phyloP scores from a whole-genome alignment of 2,113 vertebrate species.

The Heterochromis multidens region DNA sequence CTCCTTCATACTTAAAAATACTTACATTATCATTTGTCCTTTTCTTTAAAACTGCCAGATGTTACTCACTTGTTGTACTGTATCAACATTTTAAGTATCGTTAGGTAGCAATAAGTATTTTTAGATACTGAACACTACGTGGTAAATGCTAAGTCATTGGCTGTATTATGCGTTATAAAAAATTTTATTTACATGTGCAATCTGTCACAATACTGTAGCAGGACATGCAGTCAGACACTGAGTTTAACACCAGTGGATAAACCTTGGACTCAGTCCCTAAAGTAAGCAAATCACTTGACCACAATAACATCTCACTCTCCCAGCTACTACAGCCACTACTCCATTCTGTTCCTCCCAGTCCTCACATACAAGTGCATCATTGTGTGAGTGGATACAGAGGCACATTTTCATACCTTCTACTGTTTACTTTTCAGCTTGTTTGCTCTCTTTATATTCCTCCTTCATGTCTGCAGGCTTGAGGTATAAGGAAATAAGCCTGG shows the following conservation, averaged over 20 bases:
- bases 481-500: background rate
- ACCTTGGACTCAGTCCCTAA: background rate
- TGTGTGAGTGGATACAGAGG: constrained; percentile 44
- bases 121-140: background rate
- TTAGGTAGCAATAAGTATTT: background rate
- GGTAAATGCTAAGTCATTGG: background rate
- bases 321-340: constrained; percentile 42
- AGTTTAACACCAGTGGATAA: background rate
- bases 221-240: background rate
- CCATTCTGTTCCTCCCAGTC: constrained; percentile 16
- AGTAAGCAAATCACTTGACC: constrained; percentile 1
- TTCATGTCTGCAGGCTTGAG: background rate
- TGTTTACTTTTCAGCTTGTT: constrained; percentile 56
- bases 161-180: background rate
- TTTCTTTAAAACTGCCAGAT: no score
- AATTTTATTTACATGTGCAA: background rate
- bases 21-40: no score
- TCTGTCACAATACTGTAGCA: background rate
- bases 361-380: constrained; percentile 46
- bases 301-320: constrained; percentile 16
- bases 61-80: no score
- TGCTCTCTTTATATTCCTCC: constrained; percentile 18
- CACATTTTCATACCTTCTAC: constrained; percentile 21
- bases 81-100: no score
- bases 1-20: no score